Evolutionary conservation across 2,888 invertebrate species (phyloP), one percentile per base, ranked within the genome.

Genomic region (Carpatolechia fugitivella): DNA sequence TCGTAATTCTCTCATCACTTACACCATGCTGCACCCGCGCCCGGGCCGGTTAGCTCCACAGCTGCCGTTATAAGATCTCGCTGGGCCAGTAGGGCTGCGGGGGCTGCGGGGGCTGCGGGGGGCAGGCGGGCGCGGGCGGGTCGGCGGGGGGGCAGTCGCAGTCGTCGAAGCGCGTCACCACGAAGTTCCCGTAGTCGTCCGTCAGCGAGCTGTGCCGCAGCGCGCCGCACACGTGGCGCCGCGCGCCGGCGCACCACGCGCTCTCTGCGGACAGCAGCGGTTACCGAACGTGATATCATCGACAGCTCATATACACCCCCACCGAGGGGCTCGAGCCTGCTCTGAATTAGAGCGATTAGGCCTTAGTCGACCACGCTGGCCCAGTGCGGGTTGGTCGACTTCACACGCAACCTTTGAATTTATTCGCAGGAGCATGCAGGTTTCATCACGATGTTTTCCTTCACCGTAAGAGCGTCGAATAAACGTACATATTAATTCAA

Each of bases 101-200:
- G 52, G 56, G 57, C 53, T 47, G 49, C 14, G 46, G 52, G 14
- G 51, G 55, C 20, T 55, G 63, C 56, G 63, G 61, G 53, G 61
- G 16, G 55, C 62, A 50, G 48, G 59, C 57, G 44, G 61, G 59
- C 55, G 61, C 55, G 54, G 55, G 59, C 54, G 62, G 58, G 59
- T 62, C 65, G 60, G 62, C 65, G 46, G 62, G 69, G 57, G 84
- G 81, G 60, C 89, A 87, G 78, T 87, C 87, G 83, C 87, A 87
- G 78, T 85, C 80, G 73, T 77, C 85, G 59, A 76, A 66, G 57
- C 82, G 82, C 67, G 74, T 69, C 66, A 78, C 89, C 58, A 89
- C 81, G 75, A 90, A 91, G 84, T 91, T 91, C 55, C 91, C 90
- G 80, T 90, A 91, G 78, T 90, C 91, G 83, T 90, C 91, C 7